phyloP scores from a whole-genome alignment of 2,888 invertebrate species.

The Limnephilus rhombicus region DNA sequence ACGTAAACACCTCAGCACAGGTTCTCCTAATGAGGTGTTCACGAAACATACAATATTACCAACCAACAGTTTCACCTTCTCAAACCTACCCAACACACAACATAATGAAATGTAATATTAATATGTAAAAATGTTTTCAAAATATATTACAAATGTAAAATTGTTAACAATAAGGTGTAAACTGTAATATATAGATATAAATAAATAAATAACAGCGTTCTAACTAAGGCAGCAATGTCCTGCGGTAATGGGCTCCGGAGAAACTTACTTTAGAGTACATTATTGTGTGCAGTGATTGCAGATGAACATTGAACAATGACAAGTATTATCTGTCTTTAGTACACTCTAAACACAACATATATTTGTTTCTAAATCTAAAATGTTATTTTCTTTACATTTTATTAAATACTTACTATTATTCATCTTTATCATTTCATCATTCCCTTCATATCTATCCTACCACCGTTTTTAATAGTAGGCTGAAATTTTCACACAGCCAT shows the following conservation, averaged over 20 bases:
- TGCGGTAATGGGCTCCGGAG: neutral
- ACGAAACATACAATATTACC: too few species aligned
- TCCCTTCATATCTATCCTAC: neutral
- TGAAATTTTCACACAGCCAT: too few species aligned
- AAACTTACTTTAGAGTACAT: neutral
- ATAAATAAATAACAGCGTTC: neutral
- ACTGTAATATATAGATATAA: too few species aligned
- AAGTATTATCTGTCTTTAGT: neutral
- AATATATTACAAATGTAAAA: too few species aligned
- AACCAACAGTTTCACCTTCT: too few species aligned
- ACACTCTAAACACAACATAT: neutral
- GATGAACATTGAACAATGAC: neutral
- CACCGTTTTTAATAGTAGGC: too few species aligned
- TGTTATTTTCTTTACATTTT: neutral
- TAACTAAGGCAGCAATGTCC: neutral
- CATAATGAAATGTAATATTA: too few species aligned
- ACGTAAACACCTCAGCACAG: too few species aligned
- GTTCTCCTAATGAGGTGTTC: too few species aligned
- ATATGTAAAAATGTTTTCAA: too few species aligned
- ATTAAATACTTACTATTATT: neutral
- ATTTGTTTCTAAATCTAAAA: neutral
- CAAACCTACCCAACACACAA: too few species aligned
- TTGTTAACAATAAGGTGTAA: too few species aligned
- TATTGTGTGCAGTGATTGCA: neutral
- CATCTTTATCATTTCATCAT: neutral